A percentile compares a stretch with the other conserved stretches of the same genome.
Conservation (phyloP, 2,888 invertebrate species). For the Andrena fulva region DNA sequence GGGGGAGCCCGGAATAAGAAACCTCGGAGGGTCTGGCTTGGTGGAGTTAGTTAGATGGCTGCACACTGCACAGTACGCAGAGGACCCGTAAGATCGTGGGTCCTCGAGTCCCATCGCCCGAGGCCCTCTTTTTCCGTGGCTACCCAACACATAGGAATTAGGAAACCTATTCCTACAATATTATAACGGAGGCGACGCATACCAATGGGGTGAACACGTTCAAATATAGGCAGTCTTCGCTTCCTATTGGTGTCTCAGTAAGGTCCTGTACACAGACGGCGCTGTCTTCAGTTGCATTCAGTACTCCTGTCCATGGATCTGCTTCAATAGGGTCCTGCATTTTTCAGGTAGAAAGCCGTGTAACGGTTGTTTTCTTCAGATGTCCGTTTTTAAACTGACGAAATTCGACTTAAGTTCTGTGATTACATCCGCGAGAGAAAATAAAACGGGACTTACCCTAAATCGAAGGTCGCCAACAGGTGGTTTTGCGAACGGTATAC, state of each 20-base stretch:
- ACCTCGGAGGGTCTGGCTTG: too few species aligned
- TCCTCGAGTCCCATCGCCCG: too few species aligned
- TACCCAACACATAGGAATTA: too few species aligned
- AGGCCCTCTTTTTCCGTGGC: too few species aligned
- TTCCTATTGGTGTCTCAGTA: neutral
- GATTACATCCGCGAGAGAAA: neutral
- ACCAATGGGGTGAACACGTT: constrained; percentile 24
- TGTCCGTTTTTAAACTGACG: too few species aligned
- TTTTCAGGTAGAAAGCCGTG: neutral
- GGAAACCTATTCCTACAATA: too few species aligned
- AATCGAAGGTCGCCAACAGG: constrained; percentile 15
- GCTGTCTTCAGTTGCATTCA: neutral
- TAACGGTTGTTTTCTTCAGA: too few species aligned
- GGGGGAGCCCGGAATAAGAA: too few species aligned
- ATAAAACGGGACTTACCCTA: constrained; percentile 3
- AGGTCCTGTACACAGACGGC: neutral
- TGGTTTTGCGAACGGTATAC: constrained; percentile 18
- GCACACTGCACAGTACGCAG: too few species aligned
- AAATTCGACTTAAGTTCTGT: too few species aligned
- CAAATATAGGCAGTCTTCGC: constrained; percentile 22
- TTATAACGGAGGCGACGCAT: neutral
- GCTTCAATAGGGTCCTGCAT: neutral
- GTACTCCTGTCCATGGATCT: neutral
- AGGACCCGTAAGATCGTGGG: too few species aligned
- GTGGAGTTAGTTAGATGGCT: too few species aligned